Evolutionary conservation across 2,888 invertebrate genomes (phyloP).

Genomic region (Lucinisca nassula): DNA sequence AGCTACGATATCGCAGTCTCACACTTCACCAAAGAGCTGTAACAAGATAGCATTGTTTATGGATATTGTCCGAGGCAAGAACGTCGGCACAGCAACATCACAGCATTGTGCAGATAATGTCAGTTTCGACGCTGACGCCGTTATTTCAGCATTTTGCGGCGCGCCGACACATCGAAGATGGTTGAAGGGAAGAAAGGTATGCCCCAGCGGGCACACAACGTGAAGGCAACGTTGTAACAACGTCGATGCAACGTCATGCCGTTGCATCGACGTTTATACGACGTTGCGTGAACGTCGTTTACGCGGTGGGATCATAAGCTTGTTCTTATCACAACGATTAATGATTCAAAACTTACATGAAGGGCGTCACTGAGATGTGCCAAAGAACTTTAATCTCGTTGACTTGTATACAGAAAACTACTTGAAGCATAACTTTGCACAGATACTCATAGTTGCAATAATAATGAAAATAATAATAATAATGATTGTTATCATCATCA

Average conservation of each 20-base stretch:
- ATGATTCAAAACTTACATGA: background rate
- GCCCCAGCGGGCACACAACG: too few species aligned
- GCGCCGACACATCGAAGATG: background rate
- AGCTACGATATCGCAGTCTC: background rate
- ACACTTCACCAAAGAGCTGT: background rate
- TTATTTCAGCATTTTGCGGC: background rate
- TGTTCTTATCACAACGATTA: background rate
- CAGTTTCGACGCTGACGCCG: background rate
- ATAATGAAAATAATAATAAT: background rate
- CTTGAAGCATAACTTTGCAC: background rate
- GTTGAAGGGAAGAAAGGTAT: background rate
- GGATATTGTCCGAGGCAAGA: background rate
- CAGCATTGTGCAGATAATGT: background rate
- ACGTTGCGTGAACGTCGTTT: background rate
- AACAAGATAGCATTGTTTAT: background rate
- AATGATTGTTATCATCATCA: background rate
- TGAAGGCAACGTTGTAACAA: too few species aligned
- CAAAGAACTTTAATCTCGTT: too few species aligned
- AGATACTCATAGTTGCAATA: background rate
- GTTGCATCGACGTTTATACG: too few species aligned
- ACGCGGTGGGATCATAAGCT: background rate
- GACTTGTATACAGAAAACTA: background rate
- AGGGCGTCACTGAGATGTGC: too few species aligned
- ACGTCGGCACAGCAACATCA: background rate
- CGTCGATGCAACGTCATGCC: too few species aligned